phyloP scores from a whole-genome alignment of 2,888 invertebrate species.

The Salpingus planirostris region DNA sequence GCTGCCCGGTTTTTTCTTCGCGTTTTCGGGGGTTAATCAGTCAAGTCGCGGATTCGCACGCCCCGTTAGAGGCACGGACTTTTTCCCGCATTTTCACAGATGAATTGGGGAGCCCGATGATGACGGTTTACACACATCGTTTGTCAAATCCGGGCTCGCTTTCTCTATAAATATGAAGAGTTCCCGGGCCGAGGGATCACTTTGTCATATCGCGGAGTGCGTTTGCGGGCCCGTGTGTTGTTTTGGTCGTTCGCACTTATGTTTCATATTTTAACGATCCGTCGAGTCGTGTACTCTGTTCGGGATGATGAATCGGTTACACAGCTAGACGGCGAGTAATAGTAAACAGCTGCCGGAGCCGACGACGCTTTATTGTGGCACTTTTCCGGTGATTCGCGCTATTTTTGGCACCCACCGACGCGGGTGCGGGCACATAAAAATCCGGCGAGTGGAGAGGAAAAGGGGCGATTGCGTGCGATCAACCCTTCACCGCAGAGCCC shows the following conservation, averaged over 20 bases:
- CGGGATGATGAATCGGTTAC: slow-evolving; percentile 29
- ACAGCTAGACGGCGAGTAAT: slow-evolving; percentile 27
- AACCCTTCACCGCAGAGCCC: too few species aligned
- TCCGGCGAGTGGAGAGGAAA: too few species aligned
- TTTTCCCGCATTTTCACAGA: slow-evolving; percentile 29
- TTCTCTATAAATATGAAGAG: slow-evolving; percentile 25
- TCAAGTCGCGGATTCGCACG: too few species aligned
- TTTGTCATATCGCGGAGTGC: slow-evolving; percentile 26
- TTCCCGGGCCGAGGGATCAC: slow-evolving; percentile 23
- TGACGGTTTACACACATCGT: slow-evolving; percentile 30
- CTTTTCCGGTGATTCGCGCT: slow-evolving; percentile 24
- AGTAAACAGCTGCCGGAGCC: slow-evolving; percentile 28
- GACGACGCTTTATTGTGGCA: slow-evolving; percentile 23
- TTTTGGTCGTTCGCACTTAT: slow-evolving; percentile 34
- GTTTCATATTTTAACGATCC: slow-evolving; percentile 37
- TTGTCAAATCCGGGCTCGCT: slow-evolving; percentile 31
- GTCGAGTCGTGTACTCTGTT: slow-evolving; percentile 25
- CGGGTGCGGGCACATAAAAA: too few species aligned
- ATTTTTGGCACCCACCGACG: too few species aligned
- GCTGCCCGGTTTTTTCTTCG: too few species aligned
- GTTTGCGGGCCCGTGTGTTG: slow-evolving; percentile 20
- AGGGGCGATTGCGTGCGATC: too few species aligned
- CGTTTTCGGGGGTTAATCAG: too few species aligned
- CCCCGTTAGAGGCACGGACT: too few species aligned
- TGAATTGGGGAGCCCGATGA: slow-evolving; percentile 28